Percentiles rank a stretch among this genome's conserved stretches.
These are phyloP conservation scores for Colistium nudipinnis DNA, from an alignment of 2,113 vertebrate genomes.

Conservation along the genomic window DNA sequence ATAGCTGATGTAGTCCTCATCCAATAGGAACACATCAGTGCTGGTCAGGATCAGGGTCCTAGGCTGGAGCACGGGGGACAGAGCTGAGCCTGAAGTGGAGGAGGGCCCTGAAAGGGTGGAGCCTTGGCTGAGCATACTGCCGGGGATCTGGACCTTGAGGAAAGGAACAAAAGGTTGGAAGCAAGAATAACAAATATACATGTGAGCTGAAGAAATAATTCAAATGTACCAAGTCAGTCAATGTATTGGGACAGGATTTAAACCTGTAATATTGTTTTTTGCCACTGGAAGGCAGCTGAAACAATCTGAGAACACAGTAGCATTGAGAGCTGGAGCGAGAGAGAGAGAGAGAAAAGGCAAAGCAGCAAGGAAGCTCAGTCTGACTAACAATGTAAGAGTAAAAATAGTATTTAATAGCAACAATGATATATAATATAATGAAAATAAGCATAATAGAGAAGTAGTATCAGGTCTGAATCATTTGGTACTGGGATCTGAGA, in stretches of 20 bases:
- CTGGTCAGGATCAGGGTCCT: slow-evolving; percentile 93
- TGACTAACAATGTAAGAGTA: too few relatives aligned
- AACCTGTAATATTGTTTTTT: not conserved
- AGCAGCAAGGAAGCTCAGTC: too few relatives aligned
- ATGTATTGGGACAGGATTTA: too few relatives aligned
- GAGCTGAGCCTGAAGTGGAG: slow-evolving; percentile 45
- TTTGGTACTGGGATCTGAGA: too few relatives aligned
- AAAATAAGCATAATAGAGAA: too few relatives aligned
- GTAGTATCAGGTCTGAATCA: too few relatives aligned
- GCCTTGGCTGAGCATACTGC: slow-evolving; percentile 18
- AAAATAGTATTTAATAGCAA: too few relatives aligned
- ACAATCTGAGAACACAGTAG: not conserved
- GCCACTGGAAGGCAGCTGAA: not conserved
- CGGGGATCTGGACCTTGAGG: slow-evolving; percentile 58
- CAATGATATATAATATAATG: too few relatives aligned
- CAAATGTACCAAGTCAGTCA: not conserved
- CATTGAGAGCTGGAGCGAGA: too few relatives aligned
- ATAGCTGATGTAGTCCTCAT: slow-evolving; percentile 96
- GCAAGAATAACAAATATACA: not conserved
- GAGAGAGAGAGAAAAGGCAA: too few relatives aligned
- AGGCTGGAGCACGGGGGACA: slow-evolving; percentile 81
- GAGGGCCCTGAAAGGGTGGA: slow-evolving; percentile 23
- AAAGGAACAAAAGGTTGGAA: not conserved
- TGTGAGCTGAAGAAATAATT: not conserved
- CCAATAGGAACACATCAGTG: slow-evolving; percentile 90